Conservation (phyloP, 2,113 vertebrate genomes). For the Leuciscus idus region DNA sequence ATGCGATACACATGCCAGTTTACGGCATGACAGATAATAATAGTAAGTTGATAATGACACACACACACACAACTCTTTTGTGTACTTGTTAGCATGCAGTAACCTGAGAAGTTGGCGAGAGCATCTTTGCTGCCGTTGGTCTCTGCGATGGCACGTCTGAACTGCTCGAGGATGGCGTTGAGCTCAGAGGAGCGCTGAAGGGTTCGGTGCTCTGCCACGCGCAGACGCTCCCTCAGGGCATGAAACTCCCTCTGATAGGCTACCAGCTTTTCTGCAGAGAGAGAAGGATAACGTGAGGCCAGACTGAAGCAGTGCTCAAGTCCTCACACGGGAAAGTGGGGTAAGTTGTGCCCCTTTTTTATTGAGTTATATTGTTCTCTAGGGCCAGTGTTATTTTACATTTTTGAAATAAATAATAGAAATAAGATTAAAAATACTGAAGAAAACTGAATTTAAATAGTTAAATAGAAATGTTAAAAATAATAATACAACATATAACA, state of each 20-base stretch:
- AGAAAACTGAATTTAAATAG: background rate
- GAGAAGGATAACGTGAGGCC: background rate
- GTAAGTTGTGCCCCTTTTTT: too few relatives aligned
- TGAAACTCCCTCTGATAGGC: conserved; percentile 97
- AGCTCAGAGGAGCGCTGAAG: conserved; percentile 95
- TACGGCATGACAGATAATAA: background rate
- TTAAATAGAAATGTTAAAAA: background rate
- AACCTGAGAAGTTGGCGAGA: conserved; percentile 90
- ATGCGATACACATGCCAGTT: background rate
- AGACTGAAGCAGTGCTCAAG: background rate
- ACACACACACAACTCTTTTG: background rate
- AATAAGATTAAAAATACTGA: too few relatives aligned
- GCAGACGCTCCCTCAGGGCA: conserved; percentile 93
- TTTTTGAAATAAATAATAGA: too few relatives aligned
- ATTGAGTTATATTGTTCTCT: too few relatives aligned
- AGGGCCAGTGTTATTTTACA: too few relatives aligned
- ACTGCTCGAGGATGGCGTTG: conserved; percentile 91
- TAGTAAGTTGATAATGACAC: background rate
- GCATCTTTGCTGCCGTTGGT: conserved; percentile 90
- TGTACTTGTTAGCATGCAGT: background rate
- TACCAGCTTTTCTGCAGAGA: conserved; percentile 84
- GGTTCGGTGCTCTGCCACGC: conserved; percentile 92
- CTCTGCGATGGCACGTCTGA: conserved; percentile 88
- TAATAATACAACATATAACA: background rate
- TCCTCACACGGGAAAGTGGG: too few relatives aligned